These are phyloP conservation scores for Coelogynopora nodosa DNA, from an alignment of 2,888 invertebrate genomes.

Conservation along the genomic window DNA sequence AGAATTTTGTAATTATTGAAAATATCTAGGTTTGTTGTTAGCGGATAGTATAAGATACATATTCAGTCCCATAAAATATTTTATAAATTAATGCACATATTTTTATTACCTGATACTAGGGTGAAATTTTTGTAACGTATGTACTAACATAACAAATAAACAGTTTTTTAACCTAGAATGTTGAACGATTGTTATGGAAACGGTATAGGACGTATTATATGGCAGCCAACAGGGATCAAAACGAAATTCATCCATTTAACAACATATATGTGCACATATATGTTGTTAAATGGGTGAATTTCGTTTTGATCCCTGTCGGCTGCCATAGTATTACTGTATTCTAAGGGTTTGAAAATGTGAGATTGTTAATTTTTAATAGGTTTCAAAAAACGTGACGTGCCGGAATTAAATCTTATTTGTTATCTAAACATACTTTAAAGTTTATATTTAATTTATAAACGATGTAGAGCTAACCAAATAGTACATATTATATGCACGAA, in stretches of 20 bases:
- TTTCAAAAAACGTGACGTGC: neutral
- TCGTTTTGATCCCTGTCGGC: too few species aligned
- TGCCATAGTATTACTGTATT: too few species aligned
- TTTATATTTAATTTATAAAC: conserved; percentile 8
- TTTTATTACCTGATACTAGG: neutral
- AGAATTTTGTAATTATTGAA: conserved; percentile 13
- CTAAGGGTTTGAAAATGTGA: neutral
- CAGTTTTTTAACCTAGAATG: neutral
- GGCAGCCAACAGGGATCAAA: neutral
- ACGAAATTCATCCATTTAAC: too few species aligned
- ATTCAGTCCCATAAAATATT: conserved; percentile 2
- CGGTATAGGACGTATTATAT: neutral
- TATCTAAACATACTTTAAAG: neutral
- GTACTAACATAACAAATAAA: conserved; percentile 3
- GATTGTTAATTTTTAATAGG: neutral
- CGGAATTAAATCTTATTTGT: conserved; percentile 14
- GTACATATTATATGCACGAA: too few species aligned
- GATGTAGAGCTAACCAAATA: neutral
- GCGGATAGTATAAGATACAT: conserved; percentile 26
- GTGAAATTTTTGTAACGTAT: conserved; percentile 4
- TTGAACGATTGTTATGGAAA: neutral
- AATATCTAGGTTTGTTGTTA: neutral
- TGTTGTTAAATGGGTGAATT: too few species aligned
- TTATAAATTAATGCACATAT: neutral
- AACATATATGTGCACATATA: too few species aligned